phyloP scores from a whole-genome alignment of 2,797 vertebrate species.

The Enteromius radiatus region DNA sequence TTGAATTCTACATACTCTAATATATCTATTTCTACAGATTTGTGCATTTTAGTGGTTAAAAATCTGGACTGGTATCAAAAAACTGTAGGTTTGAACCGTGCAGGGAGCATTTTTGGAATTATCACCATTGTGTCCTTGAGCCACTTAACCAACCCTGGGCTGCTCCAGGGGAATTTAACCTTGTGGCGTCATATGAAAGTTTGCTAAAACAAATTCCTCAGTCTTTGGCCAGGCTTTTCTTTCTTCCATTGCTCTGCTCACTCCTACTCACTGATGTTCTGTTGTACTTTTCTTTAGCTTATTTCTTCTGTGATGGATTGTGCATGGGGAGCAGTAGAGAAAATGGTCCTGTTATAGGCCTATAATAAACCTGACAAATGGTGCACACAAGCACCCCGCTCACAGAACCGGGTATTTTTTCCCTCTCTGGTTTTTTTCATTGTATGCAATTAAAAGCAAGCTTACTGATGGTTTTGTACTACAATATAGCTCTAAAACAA shows the following conservation, averaged over 20 bases:
- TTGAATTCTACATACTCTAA: neutral
- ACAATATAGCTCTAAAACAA: slow-evolving; percentile 40
- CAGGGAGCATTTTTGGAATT: neutral
- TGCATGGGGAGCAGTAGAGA: slow-evolving; percentile 33
- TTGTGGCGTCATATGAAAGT: slow-evolving; percentile 18
- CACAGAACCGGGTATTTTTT: slow-evolving; percentile 7
- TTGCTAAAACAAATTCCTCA: slow-evolving; percentile 32
- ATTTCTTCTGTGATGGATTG: slow-evolving; percentile 48
- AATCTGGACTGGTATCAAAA: slow-evolving; percentile 1
- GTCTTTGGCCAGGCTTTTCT: neutral
- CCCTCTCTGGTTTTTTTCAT: slow-evolving; percentile 5
- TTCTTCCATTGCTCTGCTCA: slow-evolving; percentile 26
- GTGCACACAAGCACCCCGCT: slow-evolving; percentile 1
- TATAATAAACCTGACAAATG: slow-evolving; percentile 47
- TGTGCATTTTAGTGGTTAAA: too few relatives aligned
- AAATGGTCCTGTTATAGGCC: slow-evolving; percentile 43
- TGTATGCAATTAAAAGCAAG: slow-evolving; percentile 33
- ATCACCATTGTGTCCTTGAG: slow-evolving; percentile 4
- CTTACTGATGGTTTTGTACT: slow-evolving; percentile 42
- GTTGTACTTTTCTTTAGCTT: slow-evolving; percentile 35
- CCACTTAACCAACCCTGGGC: slow-evolving; percentile 13
- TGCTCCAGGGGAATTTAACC: neutral
- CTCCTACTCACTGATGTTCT: slow-evolving; percentile 31
- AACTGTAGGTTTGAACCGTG: neutral
- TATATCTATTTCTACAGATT: neutral